Evolutionary conservation across 2,113 vertebrate species (phyloP), one percentile per base, ranked within the genome.

Genomic region (Gymnarchus niloticus): DNA sequence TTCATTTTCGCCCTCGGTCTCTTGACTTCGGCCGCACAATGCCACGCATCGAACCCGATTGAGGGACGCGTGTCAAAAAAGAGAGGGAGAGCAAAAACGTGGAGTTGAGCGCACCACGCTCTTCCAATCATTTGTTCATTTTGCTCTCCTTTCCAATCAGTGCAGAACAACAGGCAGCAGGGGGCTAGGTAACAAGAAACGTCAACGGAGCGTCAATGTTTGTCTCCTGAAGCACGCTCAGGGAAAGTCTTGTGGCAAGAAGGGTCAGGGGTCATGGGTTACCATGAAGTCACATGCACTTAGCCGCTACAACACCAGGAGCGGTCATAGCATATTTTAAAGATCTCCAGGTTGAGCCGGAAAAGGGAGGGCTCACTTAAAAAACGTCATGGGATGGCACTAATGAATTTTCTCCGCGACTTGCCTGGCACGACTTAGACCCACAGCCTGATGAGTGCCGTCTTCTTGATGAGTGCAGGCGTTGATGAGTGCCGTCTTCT

Each of bases 381-480:
- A 33, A 33, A 33, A 73, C 65, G 65, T 73, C 65, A 73, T 73
- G 65, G 65, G 33, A 73, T 73, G 65, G 33, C 65, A 73, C 28
- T 73, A 73, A 91, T 90, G 88, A 91, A 91, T 92, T 88, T 91
- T 54, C 49, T 51, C 80, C 14, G 52, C 51, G 25, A 54, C 80
- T 54, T 0, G n/a, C 80, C 80, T 33, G 37, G 44, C n/a, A 28
- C n/a, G 8, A 41, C n/a, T 84, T 44, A 17, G 57, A 65, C 44
- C n/a, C 5, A 14, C 56, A 28, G 84, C 49, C 73, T 44, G 52
- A 44, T 56, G 28, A 51, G 69, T 19, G 8, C 19, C 41, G 19
- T 86, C n/a, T n/a, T n/a, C n/a, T n/a, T n/a, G 56, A 73, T 76
- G 59, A 86, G 59, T 3, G 19, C 14, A 28, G 28, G 80, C 23